Percentiles rank a stretch among this genome's conserved stretches.
phyloP scores from a whole-genome alignment of 2,113 vertebrate genomes.

The Herpetotheres cachinnans region DNA sequence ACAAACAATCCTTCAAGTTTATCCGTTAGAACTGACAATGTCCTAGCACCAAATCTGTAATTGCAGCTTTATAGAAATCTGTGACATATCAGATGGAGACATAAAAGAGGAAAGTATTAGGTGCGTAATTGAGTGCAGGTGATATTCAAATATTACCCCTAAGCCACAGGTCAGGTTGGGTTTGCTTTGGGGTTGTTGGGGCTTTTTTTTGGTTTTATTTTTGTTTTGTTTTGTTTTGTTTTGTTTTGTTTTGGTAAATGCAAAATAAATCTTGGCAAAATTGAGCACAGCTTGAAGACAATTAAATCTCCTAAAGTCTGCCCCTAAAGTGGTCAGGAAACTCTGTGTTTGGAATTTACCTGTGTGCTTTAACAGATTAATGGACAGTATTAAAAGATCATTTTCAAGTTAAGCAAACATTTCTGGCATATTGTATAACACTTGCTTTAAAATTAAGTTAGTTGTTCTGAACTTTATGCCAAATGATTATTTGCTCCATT shows the following conservation, averaged over 20 bases:
- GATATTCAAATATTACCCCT: neutral
- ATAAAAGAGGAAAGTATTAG: neutral
- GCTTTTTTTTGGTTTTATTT: too few species aligned
- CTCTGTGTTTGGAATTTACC: neutral
- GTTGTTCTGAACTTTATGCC: conserved; percentile 7
- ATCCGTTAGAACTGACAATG: neutral
- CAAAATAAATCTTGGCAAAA: neutral
- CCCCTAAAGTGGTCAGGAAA: neutral
- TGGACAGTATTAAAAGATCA: neutral
- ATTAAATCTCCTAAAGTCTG: neutral
- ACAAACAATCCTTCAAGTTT: neutral
- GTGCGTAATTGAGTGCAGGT: neutral
- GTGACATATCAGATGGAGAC: neutral
- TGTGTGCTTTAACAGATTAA: neutral
- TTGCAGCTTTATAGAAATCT: neutral
- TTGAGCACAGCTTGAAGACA: rapidly evolving
- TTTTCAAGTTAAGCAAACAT: conserved; percentile 34
- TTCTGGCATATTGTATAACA: neutral
- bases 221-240: neutral
- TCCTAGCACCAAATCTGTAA: neutral
- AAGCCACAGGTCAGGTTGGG: neutral
- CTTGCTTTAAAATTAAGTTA: conserved; percentile 34
- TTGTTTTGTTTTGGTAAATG: neutral
- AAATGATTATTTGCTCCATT: neutral
- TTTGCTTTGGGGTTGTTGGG: neutral